Base-by-base conservation (phyloP, 2,113 vertebrate species). In the Capreolus pygargus region DNA sequence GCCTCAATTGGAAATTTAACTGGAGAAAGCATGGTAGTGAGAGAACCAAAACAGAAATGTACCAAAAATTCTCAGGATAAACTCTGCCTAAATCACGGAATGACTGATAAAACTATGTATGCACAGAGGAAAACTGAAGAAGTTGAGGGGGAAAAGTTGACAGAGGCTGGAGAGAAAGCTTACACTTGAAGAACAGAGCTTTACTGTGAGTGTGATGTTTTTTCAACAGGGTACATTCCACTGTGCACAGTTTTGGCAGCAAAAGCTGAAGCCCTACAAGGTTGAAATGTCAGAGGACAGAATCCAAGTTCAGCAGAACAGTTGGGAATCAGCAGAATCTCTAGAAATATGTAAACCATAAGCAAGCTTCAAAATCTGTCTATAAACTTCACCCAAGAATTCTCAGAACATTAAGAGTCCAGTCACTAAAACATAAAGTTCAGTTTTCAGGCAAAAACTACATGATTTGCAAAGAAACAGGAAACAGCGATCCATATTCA, bases 1-100 rank as follows among this genome's bases (percentile, higher is more conserved):
- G n/a, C n/a, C n/a, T 33, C 28, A 91, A 57, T 28, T 84, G 21
- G 57, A 97, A 94, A 96, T 88, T 84, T 58, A 91, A 91, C 88
- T 57, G 17, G 33, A 74, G 54, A 84, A 15, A 67, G 7, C 28
- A 95, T 2, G 6, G 60, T 33, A 87, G 16, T 6, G 2, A 94
- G 12, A 89, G 70, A 54, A 93, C 27, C 60, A 79, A 61, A 91
- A 55, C 27, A 79, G 10, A 28, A 60, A 39, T 76, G 2, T 89
- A 89, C 92, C 23, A 87, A 92, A 82, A 95, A 50, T 88, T 91
- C 23, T 86, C 36, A 86, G 36, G 70, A 91, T 87, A 74, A 87
- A 96, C 45, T 90, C 30, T 91, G n/a, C 33, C 33, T 82, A 36
- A 64, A 91, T 64, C 25, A 95, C 28, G 60, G 25, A 36, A 86